phyloP scores from a whole-genome alignment of 1,140 invertebrate species.

The Vanessa atalanta region DNA sequence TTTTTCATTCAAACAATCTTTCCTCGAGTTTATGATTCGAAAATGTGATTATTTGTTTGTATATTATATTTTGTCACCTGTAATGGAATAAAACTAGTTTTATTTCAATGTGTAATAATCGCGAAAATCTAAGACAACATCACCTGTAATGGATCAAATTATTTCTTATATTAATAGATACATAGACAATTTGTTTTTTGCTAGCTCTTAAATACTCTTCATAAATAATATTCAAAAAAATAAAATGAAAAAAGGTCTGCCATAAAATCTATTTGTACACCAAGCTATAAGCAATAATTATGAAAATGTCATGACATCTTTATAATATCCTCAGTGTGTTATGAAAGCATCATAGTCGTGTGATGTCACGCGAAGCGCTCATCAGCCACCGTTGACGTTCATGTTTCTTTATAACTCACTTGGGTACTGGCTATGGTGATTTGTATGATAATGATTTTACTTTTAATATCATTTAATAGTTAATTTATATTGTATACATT shows the following conservation, averaged over 20 bases:
- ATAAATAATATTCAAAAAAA: not conserved
- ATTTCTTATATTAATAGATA: too few relatives aligned
- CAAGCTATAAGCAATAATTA: slow-evolving; percentile 20
- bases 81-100: too few relatives aligned
- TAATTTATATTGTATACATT: not conserved
- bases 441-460: slow-evolving; percentile 20
- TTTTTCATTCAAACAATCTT: too few relatives aligned
- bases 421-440: slow-evolving; percentile 37
- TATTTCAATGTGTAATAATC: too few relatives aligned
- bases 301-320: slow-evolving; percentile 43
- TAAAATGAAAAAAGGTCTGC: not conserved
- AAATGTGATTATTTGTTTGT: too few relatives aligned
- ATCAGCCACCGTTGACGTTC: slow-evolving; percentile 56
- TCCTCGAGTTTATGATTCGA: too few relatives aligned
- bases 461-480: slow-evolving; percentile 14
- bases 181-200: too few relatives aligned
- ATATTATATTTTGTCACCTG: too few relatives aligned
- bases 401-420: slow-evolving; percentile 58
- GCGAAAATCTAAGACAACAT: too few relatives aligned
- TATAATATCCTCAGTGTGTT: slow-evolving; percentile 39
- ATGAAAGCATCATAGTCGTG: slow-evolving; percentile 38
- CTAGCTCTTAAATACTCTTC: too few relatives aligned
- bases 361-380: slow-evolving; percentile 69
- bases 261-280: slow-evolving; percentile 19
- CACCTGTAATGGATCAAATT: too few relatives aligned